Conservation (phyloP, 2,113 vertebrate genomes). For the Hippoglossus stenolepis region DNA sequence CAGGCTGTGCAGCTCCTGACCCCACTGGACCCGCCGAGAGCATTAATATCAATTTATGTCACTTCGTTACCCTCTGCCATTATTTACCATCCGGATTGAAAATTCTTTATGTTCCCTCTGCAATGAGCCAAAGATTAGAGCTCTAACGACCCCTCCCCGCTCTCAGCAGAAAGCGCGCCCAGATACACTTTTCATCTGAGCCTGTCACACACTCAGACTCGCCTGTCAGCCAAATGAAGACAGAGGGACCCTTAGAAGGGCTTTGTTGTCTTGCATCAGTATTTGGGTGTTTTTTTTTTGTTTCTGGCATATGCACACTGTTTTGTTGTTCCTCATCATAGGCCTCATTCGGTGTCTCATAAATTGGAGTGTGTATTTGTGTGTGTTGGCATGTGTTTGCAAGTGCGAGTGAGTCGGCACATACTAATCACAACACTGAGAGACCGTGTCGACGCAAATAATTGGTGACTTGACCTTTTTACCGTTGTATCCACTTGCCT, state of each 20-base stretch:
- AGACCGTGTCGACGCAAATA: conserved; percentile 25
- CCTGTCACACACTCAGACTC: conserved; percentile 67
- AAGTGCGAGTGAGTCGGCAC: conserved; percentile 2
- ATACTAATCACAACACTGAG: conserved; percentile 3
- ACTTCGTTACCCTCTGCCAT: conserved; percentile 75
- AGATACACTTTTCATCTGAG: conserved; percentile 77
- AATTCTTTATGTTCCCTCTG: conserved; percentile 59
- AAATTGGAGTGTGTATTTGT: background rate
- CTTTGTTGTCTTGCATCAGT: conserved; percentile 48
- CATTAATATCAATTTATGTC: conserved; percentile 81
- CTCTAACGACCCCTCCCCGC: conserved; percentile 70
- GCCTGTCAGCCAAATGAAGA: conserved; percentile 78
- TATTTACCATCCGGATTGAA: conserved; percentile 68
- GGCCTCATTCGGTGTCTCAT: background rate
- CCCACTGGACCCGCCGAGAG: conserved; percentile 42
- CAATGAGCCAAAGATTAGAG: conserved; percentile 69
- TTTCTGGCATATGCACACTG: background rate
- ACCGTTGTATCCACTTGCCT: background rate
- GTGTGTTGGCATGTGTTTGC: background rate
- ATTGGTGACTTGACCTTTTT: conserved; percentile 45
- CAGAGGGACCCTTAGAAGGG: conserved; percentile 50
- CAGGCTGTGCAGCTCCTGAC: conserved; percentile 45
- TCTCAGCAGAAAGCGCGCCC: conserved; percentile 75
- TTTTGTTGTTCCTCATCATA: conserved; percentile 13
- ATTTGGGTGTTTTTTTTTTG: conserved; percentile 42